phyloP scores from a whole-genome alignment of 2,797 vertebrate genomes.

The Myotis daubentonii region DNA sequence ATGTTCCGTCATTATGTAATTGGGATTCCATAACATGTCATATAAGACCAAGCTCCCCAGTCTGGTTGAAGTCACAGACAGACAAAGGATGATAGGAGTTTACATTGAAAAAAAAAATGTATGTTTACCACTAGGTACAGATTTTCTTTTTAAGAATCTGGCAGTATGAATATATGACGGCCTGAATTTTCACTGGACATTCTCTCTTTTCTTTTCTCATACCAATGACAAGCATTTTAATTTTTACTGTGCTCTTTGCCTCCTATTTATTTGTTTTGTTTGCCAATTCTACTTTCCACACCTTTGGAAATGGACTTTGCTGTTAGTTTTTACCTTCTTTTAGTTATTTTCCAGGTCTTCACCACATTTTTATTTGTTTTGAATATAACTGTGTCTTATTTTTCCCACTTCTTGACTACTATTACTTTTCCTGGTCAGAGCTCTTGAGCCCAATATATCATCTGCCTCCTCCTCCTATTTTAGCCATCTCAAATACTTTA shows the following conservation, averaged over 20 bases:
- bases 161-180: not conserved
- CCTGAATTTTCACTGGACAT: not conserved
- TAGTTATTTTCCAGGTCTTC: not conserved
- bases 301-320: constrained; percentile 16
- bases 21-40: not conserved
- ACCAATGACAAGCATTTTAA: not conserved
- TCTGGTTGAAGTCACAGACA: not conserved
- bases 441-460: constrained; percentile 38
- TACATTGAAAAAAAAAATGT: not conserved
- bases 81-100: not conserved
- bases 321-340: not conserved
- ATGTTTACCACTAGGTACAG: not conserved
- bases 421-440: constrained; percentile 10
- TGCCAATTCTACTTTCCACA: not conserved
- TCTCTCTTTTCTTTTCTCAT: not conserved
- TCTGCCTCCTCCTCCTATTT: constrained; percentile 36
- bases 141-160: constrained; percentile 19
- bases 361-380: constrained; percentile 46
- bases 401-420: constrained; percentile 1
- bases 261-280: not conserved
- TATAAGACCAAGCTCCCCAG: not conserved
- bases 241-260: not conserved
- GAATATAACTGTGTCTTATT: not conserved
- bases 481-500: constrained; percentile 23
- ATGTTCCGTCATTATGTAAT: not conserved